Evolutionary conservation across 2,888 invertebrate genomes (phyloP), one percentile per base, ranked within the genome.

Genomic region (Cordilura impudica): DNA sequence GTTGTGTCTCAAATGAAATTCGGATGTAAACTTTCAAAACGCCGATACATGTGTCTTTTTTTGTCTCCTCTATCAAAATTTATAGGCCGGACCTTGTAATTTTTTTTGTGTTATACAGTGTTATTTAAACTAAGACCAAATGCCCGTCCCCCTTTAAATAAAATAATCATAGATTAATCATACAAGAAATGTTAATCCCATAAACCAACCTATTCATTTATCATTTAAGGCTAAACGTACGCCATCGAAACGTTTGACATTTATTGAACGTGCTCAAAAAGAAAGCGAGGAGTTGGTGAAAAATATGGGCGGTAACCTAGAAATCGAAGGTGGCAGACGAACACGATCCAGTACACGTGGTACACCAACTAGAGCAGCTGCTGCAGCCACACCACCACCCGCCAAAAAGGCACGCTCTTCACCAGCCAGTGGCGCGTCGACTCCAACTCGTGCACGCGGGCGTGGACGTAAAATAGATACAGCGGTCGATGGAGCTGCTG

Each of bases 281-380:
- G 90, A 90, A 83, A 90, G 89, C 51, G 90, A 89, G 73, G 89
- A 89, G 61, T 83, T 90, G 12, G 87, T 90, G 0, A 88, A 89
- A 70, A 88, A 84, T 23, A 87, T 90, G 86, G 90, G 90, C n/a
- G 89, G 89, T 12, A 87, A 84, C 35, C 65, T 89, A 35, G 89
- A 89, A 65, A 81, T 88, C 23, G 89, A 88, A 61, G 89, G 89
- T 8, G 89, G 89, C 5, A 85, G 90, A 43, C 87, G 86, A 23
- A 90, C 90, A 26, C 87, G 90, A 45, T 90, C 90, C 19, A 90
- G 89, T 82, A 86, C 88, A 23, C 86, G 89, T 31, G 88, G 89
- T 54, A 87, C 87, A 56, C 88, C 86, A 23, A 86, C 86, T 31
- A 84, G 85, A 58, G 83, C 85, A 19, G 73, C 85, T 51, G 84